Evolutionary conservation across 2,888 invertebrate species (phyloP), one percentile per base, ranked within the genome.

Genomic region (Troides helena): DNA sequence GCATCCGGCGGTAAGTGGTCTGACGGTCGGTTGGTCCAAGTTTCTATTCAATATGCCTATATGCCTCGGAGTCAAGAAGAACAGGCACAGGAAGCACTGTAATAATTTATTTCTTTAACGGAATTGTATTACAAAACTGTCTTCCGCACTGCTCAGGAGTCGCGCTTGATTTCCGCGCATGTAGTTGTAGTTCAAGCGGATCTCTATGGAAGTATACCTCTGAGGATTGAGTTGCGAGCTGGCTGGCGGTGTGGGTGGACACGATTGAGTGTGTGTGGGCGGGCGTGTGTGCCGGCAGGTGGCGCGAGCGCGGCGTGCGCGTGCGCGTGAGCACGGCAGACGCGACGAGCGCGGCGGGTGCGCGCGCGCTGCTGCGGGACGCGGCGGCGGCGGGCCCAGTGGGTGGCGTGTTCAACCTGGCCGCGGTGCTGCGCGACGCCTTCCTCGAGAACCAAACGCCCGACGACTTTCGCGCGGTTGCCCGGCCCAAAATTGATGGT

Each of bases 391-490:
- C 95, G 70, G 96, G 95, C 12, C 93, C 96, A 62, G 94, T 98
- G 71, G 98, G 97, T 72, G 98, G 96, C 76, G 95, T 99, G 71
- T 99, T 99, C 93, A 98, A 99, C 90, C 94, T 99, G 78, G 99
- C 99, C 36, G 98, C 96, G 82, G 99, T 98, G 70, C 92, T 99
- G 72, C 93, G 95, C 46, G 99, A 99, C 88, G 97, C 96, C 10
- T 93, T 98, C 79, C 94, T 99, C 78, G 97, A 98, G 87, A 97
- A 98, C 86, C 97, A 96, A 88, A 95, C 95, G 0, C 95, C 95
- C 70, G 95, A 94, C 62, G 96, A 96, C 85, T 99, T 97, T 89
- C 94, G 95, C 77, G 94, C 95, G 17, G 98, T 98, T 2, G 95
- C 96, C 75, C 93, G 93, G 75, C 98, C 99, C 0, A 99, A 99